Evolutionary conservation across 2,113 vertebrate species (phyloP).

Genomic region (Zosterops pallidus): DNA sequence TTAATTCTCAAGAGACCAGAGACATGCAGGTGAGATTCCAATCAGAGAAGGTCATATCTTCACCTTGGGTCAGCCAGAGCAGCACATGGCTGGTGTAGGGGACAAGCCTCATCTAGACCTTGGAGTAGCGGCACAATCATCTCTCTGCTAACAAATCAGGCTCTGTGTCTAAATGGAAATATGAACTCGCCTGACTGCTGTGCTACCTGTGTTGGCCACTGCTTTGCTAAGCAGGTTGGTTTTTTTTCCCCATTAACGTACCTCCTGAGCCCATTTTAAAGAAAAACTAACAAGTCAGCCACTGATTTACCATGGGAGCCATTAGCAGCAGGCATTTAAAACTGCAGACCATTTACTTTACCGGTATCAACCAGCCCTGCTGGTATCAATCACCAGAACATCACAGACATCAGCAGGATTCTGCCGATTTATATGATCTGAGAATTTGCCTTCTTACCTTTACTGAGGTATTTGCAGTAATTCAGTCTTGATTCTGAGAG

Average conservation of each 20-base stretch:
- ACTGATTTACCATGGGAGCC: conserved; percentile 9
- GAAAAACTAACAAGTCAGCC: conserved; percentile 44
- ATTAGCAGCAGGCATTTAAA: conserved; percentile 40
- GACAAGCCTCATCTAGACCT: neutral
- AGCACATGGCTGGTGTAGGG: neutral
- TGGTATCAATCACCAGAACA: conserved; percentile 49
- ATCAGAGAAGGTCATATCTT: neutral
- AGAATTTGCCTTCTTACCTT: conserved; percentile 4
- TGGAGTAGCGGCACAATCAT: accelerated
- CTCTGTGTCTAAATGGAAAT: neutral
- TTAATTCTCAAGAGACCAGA: neutral
- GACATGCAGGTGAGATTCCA: neutral
- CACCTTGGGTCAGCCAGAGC: neutral
- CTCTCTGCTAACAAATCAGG: neutral
- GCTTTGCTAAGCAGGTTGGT: neutral
- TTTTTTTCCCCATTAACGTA: neutral
- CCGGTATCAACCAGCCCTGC: conserved; percentile 1
- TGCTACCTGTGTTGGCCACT: neutral
- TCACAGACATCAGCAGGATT: conserved; percentile 18
- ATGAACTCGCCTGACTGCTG: neutral
- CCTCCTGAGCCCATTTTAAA: neutral
- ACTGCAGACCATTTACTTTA: conserved; percentile 10
- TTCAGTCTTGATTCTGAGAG: conserved; percentile 3
- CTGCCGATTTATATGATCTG: neutral
- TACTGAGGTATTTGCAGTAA: neutral